These are phyloP conservation scores for Halichoerus grypus DNA, from an alignment of 2,113 vertebrate genomes.

Conservation along the genomic window DNA sequence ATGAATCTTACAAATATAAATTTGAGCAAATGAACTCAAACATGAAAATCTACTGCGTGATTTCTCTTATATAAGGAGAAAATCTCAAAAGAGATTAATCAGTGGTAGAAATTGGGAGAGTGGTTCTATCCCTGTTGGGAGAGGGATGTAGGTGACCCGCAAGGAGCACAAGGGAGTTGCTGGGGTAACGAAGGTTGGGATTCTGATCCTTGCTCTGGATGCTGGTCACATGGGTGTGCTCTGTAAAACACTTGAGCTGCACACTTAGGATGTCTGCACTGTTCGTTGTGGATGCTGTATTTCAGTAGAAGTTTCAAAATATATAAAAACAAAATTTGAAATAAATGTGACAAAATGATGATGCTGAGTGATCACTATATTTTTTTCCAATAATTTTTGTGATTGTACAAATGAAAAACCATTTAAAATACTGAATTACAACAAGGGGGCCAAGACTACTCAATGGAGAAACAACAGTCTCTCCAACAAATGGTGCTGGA, in stretches of 20 bases:
- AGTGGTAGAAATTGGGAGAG: not conserved
- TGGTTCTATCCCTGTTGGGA: not conserved
- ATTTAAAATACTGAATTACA: not conserved
- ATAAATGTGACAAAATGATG: not conserved
- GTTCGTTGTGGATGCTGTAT: not conserved
- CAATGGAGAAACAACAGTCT: not conserved
- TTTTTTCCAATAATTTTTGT: not conserved
- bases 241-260: not conserved
- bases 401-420: not conserved
- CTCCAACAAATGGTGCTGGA: not conserved
- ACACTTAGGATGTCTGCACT: accelerated
- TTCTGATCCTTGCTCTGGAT: not conserved
- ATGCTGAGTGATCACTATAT: not conserved
- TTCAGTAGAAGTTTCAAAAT: not conserved
- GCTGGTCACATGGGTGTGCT: accelerated
- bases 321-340: not conserved
- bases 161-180: not conserved
- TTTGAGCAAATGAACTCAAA: not conserved
- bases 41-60: not conserved
- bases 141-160: not conserved
- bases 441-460: not conserved
- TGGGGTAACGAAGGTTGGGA: accelerated
- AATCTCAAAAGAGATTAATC: not conserved
- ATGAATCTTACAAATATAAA: not conserved
- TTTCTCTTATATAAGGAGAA: not conserved